Percentiles rank a stretch among this genome's conserved stretches.
These are phyloP conservation scores for Callithrix jacchus DNA, from an alignment of 2,113 vertebrate genomes.

Conservation along the genomic window DNA sequence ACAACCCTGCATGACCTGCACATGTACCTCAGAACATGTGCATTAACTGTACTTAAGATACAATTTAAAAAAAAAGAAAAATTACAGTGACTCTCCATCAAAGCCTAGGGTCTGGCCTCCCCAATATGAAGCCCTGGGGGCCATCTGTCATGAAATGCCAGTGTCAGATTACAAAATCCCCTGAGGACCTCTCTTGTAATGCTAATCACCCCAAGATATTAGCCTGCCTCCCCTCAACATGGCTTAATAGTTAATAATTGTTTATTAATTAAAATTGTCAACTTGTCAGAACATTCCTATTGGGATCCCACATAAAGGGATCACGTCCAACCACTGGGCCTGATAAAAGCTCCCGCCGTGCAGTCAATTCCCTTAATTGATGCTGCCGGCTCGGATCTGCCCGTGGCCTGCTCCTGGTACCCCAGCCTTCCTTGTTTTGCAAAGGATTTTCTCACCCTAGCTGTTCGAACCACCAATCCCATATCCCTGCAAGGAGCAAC, in stretches of 20 bases:
- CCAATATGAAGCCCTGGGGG: neutral
- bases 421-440: conserved; percentile 53
- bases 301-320: conserved; percentile 49
- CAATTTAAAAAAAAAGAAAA: neutral
- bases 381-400: conserved; percentile 69
- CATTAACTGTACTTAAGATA: too few species aligned
- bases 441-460: conserved; percentile 70
- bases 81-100: neutral
- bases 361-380: conserved; percentile 71
- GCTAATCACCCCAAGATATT: neutral
- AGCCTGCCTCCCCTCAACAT: neutral
- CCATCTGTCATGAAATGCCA: neutral
- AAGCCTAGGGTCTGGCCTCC: neutral
- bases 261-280: conserved; percentile 54
- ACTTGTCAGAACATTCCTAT: conserved; percentile 55
- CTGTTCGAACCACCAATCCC: conserved; percentile 72
- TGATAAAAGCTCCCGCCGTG: neutral
- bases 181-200: neutral
- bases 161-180: neutral
- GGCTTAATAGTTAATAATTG: conserved; percentile 43
- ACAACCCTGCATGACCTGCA: too few species aligned
- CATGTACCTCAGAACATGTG: too few species aligned
- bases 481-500: conserved; percentile 46
- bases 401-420: conserved; percentile 47
- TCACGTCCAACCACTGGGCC: neutral